These are phyloP conservation scores for Platorchestia sp. DNA, from an alignment of 1,140 invertebrate genomes.

Conservation along the genomic window DNA sequence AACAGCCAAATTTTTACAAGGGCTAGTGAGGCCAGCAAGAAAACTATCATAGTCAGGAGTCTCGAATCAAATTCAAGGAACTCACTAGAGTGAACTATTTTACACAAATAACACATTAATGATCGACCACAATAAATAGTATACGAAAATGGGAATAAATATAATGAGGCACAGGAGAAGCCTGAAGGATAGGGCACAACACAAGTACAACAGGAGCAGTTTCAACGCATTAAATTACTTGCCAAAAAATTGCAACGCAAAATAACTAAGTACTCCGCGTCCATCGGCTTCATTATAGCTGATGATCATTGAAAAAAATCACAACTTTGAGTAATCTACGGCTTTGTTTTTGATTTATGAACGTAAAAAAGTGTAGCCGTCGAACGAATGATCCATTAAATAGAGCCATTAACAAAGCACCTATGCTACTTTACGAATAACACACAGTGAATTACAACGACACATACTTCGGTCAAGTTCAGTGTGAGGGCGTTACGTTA, in stretches of 20 bases:
- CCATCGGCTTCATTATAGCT: not conserved
- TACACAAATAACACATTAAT: not conserved
- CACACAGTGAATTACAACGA: not conserved
- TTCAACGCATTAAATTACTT: not conserved
- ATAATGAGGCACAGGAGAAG: not conserved
- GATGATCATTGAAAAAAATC: not conserved
- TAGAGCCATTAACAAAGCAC: not conserved
- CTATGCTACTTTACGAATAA: conserved; percentile 1
- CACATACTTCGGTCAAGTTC: not conserved
- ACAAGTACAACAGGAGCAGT: not conserved
- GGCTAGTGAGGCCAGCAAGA: not conserved
- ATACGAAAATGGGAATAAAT: not conserved
- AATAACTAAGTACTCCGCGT: not conserved
- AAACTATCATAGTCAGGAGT: not conserved
- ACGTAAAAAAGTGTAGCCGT: not conserved
- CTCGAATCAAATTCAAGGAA: not conserved
- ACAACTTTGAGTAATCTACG: too few species aligned
- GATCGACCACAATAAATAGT: not conserved
- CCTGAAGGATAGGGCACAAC: not conserved
- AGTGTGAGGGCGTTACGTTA: not conserved
- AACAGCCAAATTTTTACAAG: not conserved
- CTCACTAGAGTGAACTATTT: not conserved
- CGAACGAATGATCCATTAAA: not conserved
- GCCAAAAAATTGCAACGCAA: not conserved
- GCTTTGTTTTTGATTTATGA: too few species aligned